phyloP scores from a whole-genome alignment of 2,113 vertebrate genomes.

The Etheostoma cragini region DNA sequence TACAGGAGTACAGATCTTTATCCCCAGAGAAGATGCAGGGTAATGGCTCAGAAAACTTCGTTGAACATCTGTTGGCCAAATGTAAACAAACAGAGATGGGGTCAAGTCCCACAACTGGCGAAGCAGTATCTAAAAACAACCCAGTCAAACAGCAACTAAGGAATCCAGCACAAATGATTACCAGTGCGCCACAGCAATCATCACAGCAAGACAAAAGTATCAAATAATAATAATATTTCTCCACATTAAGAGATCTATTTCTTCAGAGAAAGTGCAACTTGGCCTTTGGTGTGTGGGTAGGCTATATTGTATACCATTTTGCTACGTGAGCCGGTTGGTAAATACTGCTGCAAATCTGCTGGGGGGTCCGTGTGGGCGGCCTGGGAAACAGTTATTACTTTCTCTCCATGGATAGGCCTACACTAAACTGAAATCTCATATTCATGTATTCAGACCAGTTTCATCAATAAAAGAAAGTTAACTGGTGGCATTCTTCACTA shows the following conservation, averaged over 20 bases:
- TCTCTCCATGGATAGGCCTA: constrained; percentile 26
- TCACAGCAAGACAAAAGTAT: constrained; percentile 26
- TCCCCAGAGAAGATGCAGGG: constrained; percentile 65
- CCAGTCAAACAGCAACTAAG: constrained; percentile 39
- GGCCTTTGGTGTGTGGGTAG: constrained; percentile 15
- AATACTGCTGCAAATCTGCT: constrained; percentile 42
- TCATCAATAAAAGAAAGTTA: constrained; percentile 34
- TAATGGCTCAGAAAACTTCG: constrained; percentile 67
- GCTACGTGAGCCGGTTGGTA: constrained; percentile 45
- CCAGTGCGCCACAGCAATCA: constrained; percentile 14
- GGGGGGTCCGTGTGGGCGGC: constrained; percentile 52
- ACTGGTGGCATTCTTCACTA: constrained; percentile 17
- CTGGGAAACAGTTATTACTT: constrained; percentile 59
- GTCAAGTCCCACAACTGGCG: constrained; percentile 61
- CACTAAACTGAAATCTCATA: constrained; percentile 48
- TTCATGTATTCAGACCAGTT: constrained; percentile 32
- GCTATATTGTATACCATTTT: constrained; percentile 46
- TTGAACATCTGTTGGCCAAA: constrained; percentile 67
- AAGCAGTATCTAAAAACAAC: constrained; percentile 65
- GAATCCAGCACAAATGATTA: constrained; percentile 47
- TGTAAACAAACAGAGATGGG: constrained; percentile 69
- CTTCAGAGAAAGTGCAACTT: constrained; percentile 32
- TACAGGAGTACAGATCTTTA: constrained; percentile 43
- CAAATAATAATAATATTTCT: neutral
- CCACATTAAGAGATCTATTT: constrained; percentile 6